phyloP scores from a whole-genome alignment of 1,140 invertebrate species.

The Listronotus bonariensis region DNA sequence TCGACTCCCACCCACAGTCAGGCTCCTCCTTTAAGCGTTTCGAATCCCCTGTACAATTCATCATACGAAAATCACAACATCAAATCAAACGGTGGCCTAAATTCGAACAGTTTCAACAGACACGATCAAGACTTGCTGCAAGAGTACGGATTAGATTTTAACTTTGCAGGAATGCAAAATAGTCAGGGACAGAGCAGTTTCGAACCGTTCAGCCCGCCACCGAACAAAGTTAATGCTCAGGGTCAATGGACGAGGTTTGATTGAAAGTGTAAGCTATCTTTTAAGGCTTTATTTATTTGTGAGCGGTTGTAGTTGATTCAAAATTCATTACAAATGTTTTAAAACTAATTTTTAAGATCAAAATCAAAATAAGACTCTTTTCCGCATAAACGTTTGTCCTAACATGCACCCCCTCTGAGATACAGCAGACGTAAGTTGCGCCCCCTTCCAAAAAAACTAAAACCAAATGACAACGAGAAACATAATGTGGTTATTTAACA shows the following conservation, averaged over 20 bases:
- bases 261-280: slow-evolving; percentile 24
- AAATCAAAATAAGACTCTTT: no score
- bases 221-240: slow-evolving; percentile 47
- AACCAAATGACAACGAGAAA: no score
- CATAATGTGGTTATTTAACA: no score
- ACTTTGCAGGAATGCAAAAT: slow-evolving; percentile 45
- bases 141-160: slow-evolving; percentile 63
- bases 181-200: slow-evolving; percentile 26
- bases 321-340: no score
- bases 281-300: no score
- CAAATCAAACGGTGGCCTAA: slow-evolving; percentile 37
- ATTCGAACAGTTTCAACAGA: slow-evolving; percentile 27
- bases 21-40: slow-evolving; percentile 46
- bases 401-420: no score
- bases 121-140: slow-evolving; percentile 61
- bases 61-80: slow-evolving; percentile 50
- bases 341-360: no score
- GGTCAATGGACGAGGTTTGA: slow-evolving; percentile 54
- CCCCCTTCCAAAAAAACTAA: no score
- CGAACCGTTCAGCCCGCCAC: slow-evolving; percentile 38
- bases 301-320: no score
- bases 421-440: no score
- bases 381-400: no score
- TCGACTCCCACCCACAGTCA: slow-evolving; percentile 31
- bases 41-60: slow-evolving; percentile 51